Evolutionary conservation across 2,797 vertebrate genomes (phyloP).

Genomic region (Selene dorsalis): DNA sequence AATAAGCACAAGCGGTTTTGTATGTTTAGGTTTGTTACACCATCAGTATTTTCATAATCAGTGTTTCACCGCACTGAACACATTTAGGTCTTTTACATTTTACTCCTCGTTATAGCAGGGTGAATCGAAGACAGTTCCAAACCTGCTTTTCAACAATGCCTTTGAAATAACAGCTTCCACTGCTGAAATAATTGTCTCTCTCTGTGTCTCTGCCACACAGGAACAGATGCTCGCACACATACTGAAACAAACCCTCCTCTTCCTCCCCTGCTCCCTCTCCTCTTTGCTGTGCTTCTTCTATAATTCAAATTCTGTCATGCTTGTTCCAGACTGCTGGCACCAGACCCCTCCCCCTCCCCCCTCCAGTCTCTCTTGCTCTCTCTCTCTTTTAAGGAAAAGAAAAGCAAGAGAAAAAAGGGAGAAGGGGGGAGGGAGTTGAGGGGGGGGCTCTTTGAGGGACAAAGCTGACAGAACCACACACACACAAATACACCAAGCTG

Average conservation of each 20-base stretch:
- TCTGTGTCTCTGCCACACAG: constrained; percentile 45
- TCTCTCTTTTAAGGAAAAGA: constrained; percentile 61
- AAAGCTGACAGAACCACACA: constrained; percentile 80
- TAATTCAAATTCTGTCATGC: constrained; percentile 90
- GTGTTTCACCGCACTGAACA: background rate
- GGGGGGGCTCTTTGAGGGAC: constrained; percentile 85
- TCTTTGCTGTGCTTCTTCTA: constrained; percentile 84
- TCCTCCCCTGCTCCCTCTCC: constrained; percentile 63
- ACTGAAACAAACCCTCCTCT: constrained; percentile 42
- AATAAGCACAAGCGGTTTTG: background rate
- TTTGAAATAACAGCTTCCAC: constrained; percentile 79
- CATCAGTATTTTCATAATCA: background rate
- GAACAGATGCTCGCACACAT: constrained; percentile 38
- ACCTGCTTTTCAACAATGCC: constrained; percentile 66
- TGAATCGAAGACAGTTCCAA: constrained; percentile 47
- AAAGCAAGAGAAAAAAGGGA: constrained; percentile 55
- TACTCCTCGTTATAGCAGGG: constrained; percentile 8
- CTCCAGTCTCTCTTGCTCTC: constrained; percentile 23
- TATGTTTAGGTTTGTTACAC: background rate
- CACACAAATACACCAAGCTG: constrained; percentile 63
- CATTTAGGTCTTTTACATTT: background rate
- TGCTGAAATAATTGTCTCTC: constrained; percentile 67
- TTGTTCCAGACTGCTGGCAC: constrained; percentile 89
- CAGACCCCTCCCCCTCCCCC: constrained; percentile 67
- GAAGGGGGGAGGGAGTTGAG: constrained; percentile 22